Evolutionary conservation across 2,113 vertebrate genomes (phyloP).

Genomic region (Bolborhynchus lineola): DNA sequence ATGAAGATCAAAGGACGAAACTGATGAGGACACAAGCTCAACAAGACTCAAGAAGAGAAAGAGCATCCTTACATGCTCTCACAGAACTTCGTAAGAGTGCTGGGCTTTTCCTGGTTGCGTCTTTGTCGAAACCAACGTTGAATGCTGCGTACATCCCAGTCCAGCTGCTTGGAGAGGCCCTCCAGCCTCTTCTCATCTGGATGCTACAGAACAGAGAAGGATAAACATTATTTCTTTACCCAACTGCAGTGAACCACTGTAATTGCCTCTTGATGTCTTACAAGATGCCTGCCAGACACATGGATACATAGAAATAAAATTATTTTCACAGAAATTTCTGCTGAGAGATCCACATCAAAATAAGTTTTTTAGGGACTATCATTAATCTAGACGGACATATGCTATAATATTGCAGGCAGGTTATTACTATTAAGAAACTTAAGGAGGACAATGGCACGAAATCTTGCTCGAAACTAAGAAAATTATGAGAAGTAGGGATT

Average conservation of each 20-base stretch:
- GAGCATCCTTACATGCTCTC: slow-evolving; percentile 92
- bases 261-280: neutral
- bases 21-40: neutral
- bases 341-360: neutral
- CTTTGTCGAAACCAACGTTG: slow-evolving; percentile 97
- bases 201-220: slow-evolving; percentile 78
- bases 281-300: neutral
- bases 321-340: neutral
- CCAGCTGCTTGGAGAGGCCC: slow-evolving; percentile 96
- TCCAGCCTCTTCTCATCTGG: slow-evolving; percentile 96
- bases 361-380: neutral
- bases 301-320: neutral
- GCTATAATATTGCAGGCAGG: neutral
- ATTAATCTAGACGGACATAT: neutral
- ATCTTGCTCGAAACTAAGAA: neutral
- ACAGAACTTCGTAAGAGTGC: slow-evolving; percentile 91
- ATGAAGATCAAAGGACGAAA: neutral
- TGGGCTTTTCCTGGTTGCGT: slow-evolving; percentile 98
- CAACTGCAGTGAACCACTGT: neutral
- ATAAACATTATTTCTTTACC: neutral
- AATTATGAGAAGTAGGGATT: neutral
- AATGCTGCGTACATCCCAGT: slow-evolving; percentile 97
- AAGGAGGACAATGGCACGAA: neutral
- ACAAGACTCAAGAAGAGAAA: neutral
- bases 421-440: neutral